Base-by-base conservation (phyloP, 2,113 vertebrate genomes). In the Poecilia latipinna region DNA sequence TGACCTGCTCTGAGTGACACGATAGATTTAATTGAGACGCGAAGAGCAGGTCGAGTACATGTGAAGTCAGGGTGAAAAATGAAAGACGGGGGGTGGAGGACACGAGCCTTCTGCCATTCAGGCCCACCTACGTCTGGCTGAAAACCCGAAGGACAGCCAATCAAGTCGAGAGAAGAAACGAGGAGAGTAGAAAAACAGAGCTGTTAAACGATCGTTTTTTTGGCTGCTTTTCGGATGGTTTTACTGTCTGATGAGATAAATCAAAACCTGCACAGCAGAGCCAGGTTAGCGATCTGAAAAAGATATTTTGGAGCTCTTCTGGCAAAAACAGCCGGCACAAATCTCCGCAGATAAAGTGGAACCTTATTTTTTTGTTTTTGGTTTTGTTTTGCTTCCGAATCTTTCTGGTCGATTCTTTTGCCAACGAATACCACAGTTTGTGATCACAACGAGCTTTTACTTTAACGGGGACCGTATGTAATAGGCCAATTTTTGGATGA, bases 151-250 rank as follows among this genome's bases (percentile, higher is more conserved):
- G 80, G 61, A 22, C 19, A 33, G 4, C 15, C 42, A n/a, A 74
- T 62, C 31, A 69, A 69, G 54, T 15, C 37, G 61, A 76, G 64
- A 72, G 11, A 26, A 72, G 44, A 77, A 79, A 74, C 62, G 72
- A 72, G 32, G 33, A 66, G 61, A 86, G 78, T 75, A 68, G 79
- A 87, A 88, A 88, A 91, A 86, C 82, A 87, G 82, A 83, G 70
- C 76, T 86, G 80, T 86, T 90, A 88, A 71, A 73, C 77, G 72
- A 73, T 48, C 3, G 4, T 0, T 19, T 19, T 48, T 39, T 48
- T 48, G 44, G 13, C 44, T 85, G 19, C n/a, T 71, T 88, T 70
- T 39, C 12, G 60, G 48, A 73, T 72, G 24, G 51, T 71, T 68
- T 87, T 68, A 39, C 68, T 67, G 78, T 79, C 74, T 84, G 77